Evolutionary conservation across 2,888 invertebrate genomes (phyloP), one percentile per base, ranked within the genome.

Genomic region (Acrobasis consociella): DNA sequence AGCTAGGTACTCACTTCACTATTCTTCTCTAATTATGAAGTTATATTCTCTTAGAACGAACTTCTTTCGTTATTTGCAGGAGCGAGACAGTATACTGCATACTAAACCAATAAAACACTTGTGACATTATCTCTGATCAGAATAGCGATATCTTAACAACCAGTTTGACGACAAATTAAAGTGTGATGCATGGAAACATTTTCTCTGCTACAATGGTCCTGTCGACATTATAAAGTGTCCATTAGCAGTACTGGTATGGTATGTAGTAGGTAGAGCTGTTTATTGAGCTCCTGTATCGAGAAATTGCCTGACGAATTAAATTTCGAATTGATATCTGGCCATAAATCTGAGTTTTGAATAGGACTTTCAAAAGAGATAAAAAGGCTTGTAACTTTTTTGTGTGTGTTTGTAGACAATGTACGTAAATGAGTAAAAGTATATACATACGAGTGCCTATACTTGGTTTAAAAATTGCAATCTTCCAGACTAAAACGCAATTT

Each of bases 151-250:
- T 52, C 39, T 53, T 5, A 17, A 11, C 51, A 60, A 60, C 60
- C 60, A 60, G 60, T 60, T 60, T 51, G 60, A 16, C 60, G 51
- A 51, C 60, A 60, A 60, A 60, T 60, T 60, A 52, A 60, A 51
- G 60, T 60, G 52, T 52, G 52, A 60, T 60, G 60, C 60, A 51
- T 60, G 60, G 60, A 60, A 52, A 60, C 51, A 60, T 60, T 60
- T 60, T 60, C 51, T 42, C 60, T 60, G 51, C 51, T 39, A 60
- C 60, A 60, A 60, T 60, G 22, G 39, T 51, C 60, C 51, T 51
- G 51, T 39, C 37, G 50, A 39, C 51, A 38, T 60, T 59, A 59
- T 56, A 46, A 42, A 56, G 56, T 42, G 56, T 56, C 22, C 17
- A 56, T 56, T 56, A 46, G 13, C 17, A 13, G 11, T 55, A 55